phyloP scores from a whole-genome alignment of 2,113 vertebrate species.

The Anarrhichthys ocellatus region DNA sequence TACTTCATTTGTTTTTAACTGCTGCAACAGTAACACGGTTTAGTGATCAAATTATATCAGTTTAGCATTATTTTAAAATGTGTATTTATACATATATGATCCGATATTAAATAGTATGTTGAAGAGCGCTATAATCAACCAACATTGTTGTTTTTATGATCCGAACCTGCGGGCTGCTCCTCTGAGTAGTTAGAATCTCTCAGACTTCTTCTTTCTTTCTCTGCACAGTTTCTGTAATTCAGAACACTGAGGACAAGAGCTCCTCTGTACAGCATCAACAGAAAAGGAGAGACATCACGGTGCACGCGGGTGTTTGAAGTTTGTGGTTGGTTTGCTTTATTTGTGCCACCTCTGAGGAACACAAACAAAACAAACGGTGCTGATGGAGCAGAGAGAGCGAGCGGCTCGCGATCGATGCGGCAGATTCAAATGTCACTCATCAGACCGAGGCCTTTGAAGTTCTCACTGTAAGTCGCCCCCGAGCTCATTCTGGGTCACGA shows the following conservation, averaged over 20 bases:
- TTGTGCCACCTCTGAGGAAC: neutral
- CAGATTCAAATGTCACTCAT: conserved; percentile 42
- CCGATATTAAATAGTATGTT: neutral
- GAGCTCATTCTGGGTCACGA: conserved; percentile 35
- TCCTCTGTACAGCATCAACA: neutral
- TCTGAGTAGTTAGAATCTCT: neutral
- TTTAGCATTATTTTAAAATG: neutral
- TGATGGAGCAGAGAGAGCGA: conserved; percentile 21
- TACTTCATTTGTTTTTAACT: neutral
- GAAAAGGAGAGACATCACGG: fast-evolving
- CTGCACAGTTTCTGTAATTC: neutral
- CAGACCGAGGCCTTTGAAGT: conserved; percentile 40
- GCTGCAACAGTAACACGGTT: neutral
- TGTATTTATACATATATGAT: neutral
- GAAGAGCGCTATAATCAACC: neutral
- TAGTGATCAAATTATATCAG: neutral
- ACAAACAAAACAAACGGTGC: conserved; percentile 34
- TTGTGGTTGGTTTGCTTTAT: neutral
- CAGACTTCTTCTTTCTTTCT: neutral
- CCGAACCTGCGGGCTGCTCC: no score
- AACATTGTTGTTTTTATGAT: neutral
- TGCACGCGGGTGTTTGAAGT: neutral
- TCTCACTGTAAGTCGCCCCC: neutral
- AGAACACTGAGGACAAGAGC: neutral
- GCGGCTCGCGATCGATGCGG: neutral